phyloP scores from a whole-genome alignment of 53 echinoderm and acorn worm species.

The Patiria pectinifera region DNA sequence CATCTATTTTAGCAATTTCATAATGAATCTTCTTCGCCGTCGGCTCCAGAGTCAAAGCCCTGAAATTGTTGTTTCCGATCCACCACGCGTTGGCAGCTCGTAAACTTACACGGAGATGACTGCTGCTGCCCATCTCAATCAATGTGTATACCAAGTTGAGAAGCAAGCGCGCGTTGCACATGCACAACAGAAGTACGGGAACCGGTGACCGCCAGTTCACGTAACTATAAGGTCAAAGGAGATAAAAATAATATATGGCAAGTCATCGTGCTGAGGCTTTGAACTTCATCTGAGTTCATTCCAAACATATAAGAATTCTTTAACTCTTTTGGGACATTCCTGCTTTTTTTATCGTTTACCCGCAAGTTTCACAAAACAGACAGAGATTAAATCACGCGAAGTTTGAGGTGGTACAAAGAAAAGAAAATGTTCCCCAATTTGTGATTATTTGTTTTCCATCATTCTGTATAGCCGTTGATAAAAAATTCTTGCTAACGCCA shows the following conservation, averaged over 20 bases:
- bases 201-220: neutral
- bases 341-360: no score
- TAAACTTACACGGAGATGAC: neutral
- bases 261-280: no score
- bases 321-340: no score
- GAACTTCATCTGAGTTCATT: no score
- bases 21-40: neutral
- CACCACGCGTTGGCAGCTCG: neutral
- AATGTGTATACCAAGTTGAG: neutral
- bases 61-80: slow-evolving; percentile 33
- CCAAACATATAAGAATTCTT: no score
- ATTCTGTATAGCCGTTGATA: neutral
- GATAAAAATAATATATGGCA: no score
- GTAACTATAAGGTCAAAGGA: neutral
- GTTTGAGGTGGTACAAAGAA: no score
- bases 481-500: neutral
- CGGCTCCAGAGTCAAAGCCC: neutral
- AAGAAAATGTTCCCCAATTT: no score
- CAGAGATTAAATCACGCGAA: no score
- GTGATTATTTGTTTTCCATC: neutral
- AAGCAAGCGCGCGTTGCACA: neutral
- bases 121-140: slow-evolving; percentile 8
- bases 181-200: neutral
- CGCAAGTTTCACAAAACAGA: no score
- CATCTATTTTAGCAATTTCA: neutral